A percentile compares a stretch with the other conserved stretches of the same genome.
phyloP scores from a whole-genome alignment of 2,113 vertebrate genomes.

The Lepisosteus osseus region DNA sequence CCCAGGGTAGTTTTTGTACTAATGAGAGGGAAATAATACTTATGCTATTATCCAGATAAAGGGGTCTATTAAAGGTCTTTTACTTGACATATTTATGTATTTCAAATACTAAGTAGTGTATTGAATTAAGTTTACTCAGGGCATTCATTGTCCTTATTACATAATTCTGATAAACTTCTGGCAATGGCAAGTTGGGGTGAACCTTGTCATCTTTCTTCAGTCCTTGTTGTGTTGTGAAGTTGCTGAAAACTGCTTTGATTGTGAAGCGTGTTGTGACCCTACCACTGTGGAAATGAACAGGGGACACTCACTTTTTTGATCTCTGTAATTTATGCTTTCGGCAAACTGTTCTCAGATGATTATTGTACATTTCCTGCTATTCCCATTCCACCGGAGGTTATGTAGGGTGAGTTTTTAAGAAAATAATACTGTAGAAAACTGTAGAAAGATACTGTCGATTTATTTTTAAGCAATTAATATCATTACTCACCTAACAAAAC shows the following conservation, averaged over 20 bases:
- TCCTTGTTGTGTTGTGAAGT: conserved; percentile 11
- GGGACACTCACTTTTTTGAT: no score
- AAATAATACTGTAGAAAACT: no score
- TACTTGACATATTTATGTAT: conserved; percentile 97
- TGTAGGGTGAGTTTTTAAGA: no score
- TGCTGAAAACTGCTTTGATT: not conserved
- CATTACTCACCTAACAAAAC: no score
- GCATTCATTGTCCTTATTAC: conserved; percentile 80
- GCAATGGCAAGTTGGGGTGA: conserved; percentile 20
- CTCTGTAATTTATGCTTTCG: no score
- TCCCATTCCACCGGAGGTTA: no score
- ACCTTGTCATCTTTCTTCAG: conserved; percentile 17
- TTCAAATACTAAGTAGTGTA: conserved; percentile 87
- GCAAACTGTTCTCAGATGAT: no score
- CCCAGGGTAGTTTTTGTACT: conserved; percentile 87
- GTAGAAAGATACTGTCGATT: no score
- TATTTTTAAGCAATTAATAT: no score
- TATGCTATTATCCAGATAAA: conserved; percentile 93
- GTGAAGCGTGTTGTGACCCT: no score
- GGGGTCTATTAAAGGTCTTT: conserved; percentile 97
- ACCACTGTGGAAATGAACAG: no score
- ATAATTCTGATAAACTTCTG: conserved; percentile 77
- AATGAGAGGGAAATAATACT: conserved; percentile 97
- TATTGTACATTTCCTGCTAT: no score
- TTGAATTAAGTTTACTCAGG: conserved; percentile 89